These are phyloP conservation scores for Leptopilina syphax DNA, from an alignment of 2,888 invertebrate genomes.

Conservation along the genomic window DNA sequence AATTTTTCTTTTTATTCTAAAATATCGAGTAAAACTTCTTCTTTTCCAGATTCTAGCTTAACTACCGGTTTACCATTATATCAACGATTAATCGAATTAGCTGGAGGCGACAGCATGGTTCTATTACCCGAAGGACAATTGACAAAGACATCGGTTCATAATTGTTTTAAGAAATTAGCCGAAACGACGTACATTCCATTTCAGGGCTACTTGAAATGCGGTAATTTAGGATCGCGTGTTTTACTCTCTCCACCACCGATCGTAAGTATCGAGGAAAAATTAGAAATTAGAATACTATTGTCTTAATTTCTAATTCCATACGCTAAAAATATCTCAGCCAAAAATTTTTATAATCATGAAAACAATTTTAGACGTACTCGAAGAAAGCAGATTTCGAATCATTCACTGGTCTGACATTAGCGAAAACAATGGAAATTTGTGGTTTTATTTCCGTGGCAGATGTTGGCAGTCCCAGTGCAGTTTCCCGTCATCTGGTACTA, in stretches of 20 bases:
- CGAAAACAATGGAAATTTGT: conserved; percentile 88
- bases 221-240: conserved; percentile 85
- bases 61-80: conserved; percentile 84
- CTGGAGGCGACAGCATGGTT: conserved; percentile 82
- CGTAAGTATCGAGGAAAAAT: conserved; percentile 71
- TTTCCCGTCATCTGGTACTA: conserved; percentile 93
- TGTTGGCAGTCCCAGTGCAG: conserved; percentile 92
- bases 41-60: conserved; percentile 66
- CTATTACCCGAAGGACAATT: conserved; percentile 80
- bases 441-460: conserved; percentile 94
- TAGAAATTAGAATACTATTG: background rate
- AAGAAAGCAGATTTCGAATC: conserved; percentile 82
- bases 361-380: conserved; percentile 78
- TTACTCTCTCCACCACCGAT: conserved; percentile 87
- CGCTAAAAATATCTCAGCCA: too few species aligned
- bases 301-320: too few species aligned
- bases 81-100: conserved; percentile 88
- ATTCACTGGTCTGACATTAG: conserved; percentile 81
- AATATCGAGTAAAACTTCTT: conserved; percentile 31
- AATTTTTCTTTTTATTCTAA: conserved; percentile 18
- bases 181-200: conserved; percentile 87
- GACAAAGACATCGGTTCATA: conserved; percentile 73
- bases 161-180: conserved; percentile 80
- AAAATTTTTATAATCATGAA: background rate
- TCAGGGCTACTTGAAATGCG: conserved; percentile 85